phyloP scores from a whole-genome alignment of 2,797 vertebrate species.

The Sebastes iracundus region DNA sequence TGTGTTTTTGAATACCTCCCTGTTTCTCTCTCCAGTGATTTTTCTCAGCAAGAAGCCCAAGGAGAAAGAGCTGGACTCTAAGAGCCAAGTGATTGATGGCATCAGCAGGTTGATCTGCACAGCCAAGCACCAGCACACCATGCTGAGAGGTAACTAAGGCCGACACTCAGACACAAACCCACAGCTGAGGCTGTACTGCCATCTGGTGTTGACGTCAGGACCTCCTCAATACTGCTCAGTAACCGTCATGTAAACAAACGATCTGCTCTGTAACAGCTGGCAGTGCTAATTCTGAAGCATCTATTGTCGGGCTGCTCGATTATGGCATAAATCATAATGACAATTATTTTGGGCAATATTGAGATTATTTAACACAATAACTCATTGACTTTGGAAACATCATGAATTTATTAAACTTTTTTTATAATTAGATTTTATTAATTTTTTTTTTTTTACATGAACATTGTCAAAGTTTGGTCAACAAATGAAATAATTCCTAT shows the following conservation, averaged over 20 bases:
- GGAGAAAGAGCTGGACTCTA: conserved; percentile 88
- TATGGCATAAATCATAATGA: too few relatives aligned
- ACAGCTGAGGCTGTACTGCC: conserved; percentile 38
- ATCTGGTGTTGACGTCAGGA: conserved; percentile 36
- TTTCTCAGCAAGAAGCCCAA: conserved; percentile 87
- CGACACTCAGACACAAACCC: neutral
- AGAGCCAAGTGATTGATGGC: conserved; percentile 88
- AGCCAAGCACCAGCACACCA: conserved; percentile 88
- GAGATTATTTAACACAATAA: too few relatives aligned
- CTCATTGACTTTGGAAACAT: too few relatives aligned
- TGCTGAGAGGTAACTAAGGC: conserved; percentile 76
- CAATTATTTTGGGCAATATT: too few relatives aligned
- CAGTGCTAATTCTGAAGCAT: neutral
- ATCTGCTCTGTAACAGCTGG: neutral
- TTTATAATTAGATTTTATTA: too few relatives aligned
- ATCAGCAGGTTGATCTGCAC: conserved; percentile 88
- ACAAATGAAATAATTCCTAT: too few relatives aligned
- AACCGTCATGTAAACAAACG: neutral
- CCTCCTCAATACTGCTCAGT: neutral
- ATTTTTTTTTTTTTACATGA: too few relatives aligned
- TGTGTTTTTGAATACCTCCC: neutral
- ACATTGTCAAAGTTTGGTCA: too few relatives aligned
- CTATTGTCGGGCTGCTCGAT: too few relatives aligned
- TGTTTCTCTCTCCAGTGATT: conserved; percentile 74
- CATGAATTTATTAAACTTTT: too few relatives aligned